Percentiles rank a stretch among this genome's conserved stretches.
phyloP scores from a whole-genome alignment of 37 sponge, comb jelly and placozoan species.

The Chondrilla cf. caribensis region DNA sequence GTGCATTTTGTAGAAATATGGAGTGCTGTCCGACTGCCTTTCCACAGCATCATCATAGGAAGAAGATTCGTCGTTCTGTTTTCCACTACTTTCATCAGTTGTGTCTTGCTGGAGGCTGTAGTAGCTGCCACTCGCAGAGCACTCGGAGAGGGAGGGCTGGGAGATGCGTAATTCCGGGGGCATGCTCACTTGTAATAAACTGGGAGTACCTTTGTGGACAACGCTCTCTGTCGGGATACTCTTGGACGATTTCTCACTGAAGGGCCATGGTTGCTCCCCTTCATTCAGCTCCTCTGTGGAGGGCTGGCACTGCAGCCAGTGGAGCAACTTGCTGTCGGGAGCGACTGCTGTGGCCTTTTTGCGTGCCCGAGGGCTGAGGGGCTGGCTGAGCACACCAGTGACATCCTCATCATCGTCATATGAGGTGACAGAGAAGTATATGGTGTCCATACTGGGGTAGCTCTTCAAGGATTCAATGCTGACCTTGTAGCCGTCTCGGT shows the following conservation, averaged over 20 bases:
- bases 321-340: constrained; percentile 24
- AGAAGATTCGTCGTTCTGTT: no score
- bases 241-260: constrained; percentile 40
- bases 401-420: constrained; percentile 53
- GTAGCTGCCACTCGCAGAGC: neutral
- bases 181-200: no score
- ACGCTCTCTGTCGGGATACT: no score
- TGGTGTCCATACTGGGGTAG: constrained; percentile 33
- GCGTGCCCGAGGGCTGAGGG: neutral
- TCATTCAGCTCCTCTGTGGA: neutral
- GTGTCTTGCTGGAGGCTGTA: neutral
- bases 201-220: no score
- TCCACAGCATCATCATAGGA: no score
- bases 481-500: constrained; percentile 40
- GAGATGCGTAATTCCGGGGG: no score
- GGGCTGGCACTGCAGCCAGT: constrained; percentile 52
- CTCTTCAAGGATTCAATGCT: constrained; percentile 53
- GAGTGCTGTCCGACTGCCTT: no score
- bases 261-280: constrained; percentile 61
- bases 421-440: constrained; percentile 75
- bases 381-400: neutral
- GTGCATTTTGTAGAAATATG: no score
- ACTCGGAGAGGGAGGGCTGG: no score
- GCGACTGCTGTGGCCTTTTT: constrained; percentile 45
- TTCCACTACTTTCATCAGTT: no score